phyloP scores from a whole-genome alignment of 1,140 invertebrate genomes.

The Ooceraea biroi region DNA sequence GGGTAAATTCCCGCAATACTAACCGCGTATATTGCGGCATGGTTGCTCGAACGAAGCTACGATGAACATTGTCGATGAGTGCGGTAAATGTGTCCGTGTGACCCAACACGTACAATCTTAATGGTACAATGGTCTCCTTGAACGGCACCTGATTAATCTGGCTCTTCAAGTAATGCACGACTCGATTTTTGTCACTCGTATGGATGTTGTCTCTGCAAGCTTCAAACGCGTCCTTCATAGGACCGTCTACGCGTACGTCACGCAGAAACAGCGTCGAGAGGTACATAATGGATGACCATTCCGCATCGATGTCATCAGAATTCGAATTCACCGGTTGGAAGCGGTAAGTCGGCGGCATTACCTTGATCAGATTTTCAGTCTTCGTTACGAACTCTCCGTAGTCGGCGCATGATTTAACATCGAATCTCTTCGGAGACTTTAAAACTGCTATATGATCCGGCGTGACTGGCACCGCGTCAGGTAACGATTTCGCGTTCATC shows the following conservation, averaged over 20 bases:
- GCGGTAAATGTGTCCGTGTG: background rate
- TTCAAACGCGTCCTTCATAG: background rate
- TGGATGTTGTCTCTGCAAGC: background rate
- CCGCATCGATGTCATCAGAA: background rate
- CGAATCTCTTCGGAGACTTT: background rate
- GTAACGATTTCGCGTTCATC: background rate
- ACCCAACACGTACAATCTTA: background rate
- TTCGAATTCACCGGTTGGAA: background rate
- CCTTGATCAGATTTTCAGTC: background rate
- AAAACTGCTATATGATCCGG: background rate
- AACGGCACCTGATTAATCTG: background rate
- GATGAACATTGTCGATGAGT: background rate
- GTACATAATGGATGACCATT: conserved; percentile 7
- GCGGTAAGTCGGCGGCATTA: conserved; percentile 33
- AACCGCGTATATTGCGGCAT: background rate
- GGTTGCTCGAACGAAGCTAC: background rate
- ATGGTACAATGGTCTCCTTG: background rate
- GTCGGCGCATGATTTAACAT: background rate
- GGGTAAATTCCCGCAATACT: background rate
- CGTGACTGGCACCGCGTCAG: background rate
- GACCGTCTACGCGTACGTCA: background rate
- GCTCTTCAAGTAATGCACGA: background rate
- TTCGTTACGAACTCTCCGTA: background rate
- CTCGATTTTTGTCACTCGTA: background rate
- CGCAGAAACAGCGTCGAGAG: conserved; percentile 1